Evolutionary conservation across 2,888 invertebrate species (phyloP), one percentile per base, ranked within the genome.

Genomic region (Lasiommata megera): DNA sequence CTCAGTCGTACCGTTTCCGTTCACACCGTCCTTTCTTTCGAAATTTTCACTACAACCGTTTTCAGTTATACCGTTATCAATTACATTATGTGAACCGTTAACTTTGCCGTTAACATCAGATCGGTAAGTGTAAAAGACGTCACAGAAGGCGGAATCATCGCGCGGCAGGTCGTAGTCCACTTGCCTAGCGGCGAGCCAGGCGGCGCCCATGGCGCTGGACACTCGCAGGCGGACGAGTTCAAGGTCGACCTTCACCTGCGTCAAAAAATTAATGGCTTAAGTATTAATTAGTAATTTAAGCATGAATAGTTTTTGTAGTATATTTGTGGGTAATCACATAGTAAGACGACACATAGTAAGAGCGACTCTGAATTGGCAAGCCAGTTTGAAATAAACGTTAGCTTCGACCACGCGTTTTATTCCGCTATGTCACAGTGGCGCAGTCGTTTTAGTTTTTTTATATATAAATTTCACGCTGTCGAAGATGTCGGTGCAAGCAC

Each of bases 181-280:
- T 60, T 93, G 92, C 71, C 95, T 95, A 0, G 97, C 96, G 0
- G 95, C 98, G 34, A 97, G 85, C 84, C 96, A 96, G 0, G 96
- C 96, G 0, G 98, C 97, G 0, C 98, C 98, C 65, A 96, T 88
- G 0, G 97, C 97, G 64, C 95, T 94, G 0, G 95, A 93, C 0
- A 94, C 94, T 11, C 93, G 94, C 12, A 98, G 91, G 14, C 92
- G 91, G 11, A 96, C 88, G 8, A 98, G 64, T 62, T 92, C 92
- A 0, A 93, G 71, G 59, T 92, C 90, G 36, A 84, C 78, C 54
- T 73, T 80, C 7, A 89, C 74, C 90, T 90, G 82, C 17, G 11
- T 6, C 16, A 29, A 3, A 14, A 5, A 23, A 23, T n/a, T n/a
- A n/a, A n/a, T n/a, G n/a, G n/a, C n/a, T n/a, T n/a, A n/a, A n/a